A percentile compares a stretch with the other conserved stretches of the same genome.
These are phyloP conservation scores for Cydia amplana DNA, from an alignment of 1,140 invertebrate genomes.

Conservation along the genomic window DNA sequence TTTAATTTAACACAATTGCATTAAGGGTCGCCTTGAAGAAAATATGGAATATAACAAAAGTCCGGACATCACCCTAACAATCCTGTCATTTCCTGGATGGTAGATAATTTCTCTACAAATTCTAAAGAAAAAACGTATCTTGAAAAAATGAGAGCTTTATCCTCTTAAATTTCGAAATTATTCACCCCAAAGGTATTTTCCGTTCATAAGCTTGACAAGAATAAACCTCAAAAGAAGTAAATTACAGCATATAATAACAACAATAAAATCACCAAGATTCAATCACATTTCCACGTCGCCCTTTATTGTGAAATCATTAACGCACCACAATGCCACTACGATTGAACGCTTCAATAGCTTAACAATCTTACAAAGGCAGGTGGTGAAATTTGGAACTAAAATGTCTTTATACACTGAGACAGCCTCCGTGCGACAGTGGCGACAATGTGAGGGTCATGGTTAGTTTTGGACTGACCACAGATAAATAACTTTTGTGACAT, in stretches of 20 bases:
- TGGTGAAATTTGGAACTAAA: conserved; percentile 5
- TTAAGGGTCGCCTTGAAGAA: too few species aligned
- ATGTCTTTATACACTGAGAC: background rate
- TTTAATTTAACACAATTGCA: too few species aligned
- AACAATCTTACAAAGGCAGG: background rate
- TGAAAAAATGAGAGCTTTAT: background rate
- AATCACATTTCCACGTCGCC: conserved; percentile 1
- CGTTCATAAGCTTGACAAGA: background rate
- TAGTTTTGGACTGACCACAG: background rate
- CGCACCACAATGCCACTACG: background rate
- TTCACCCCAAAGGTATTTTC: background rate
- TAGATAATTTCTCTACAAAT: too few species aligned
- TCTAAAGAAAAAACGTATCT: background rate
- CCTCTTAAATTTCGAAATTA: background rate
- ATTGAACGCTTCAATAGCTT: conserved; percentile 13
- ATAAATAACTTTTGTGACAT: background rate
- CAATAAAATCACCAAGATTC: background rate
- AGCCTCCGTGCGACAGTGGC: background rate
- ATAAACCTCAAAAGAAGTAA: background rate
- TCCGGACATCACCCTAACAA: too few species aligned
- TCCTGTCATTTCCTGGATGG: too few species aligned
- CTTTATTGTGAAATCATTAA: background rate
- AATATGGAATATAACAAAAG: too few species aligned
- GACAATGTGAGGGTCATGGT: background rate
- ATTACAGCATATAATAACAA: background rate